Evolutionary conservation across 23 tunicate genomes (phyloP), one percentile per base, ranked within the genome.

Genomic region (Clavelina lepadiformis): DNA sequence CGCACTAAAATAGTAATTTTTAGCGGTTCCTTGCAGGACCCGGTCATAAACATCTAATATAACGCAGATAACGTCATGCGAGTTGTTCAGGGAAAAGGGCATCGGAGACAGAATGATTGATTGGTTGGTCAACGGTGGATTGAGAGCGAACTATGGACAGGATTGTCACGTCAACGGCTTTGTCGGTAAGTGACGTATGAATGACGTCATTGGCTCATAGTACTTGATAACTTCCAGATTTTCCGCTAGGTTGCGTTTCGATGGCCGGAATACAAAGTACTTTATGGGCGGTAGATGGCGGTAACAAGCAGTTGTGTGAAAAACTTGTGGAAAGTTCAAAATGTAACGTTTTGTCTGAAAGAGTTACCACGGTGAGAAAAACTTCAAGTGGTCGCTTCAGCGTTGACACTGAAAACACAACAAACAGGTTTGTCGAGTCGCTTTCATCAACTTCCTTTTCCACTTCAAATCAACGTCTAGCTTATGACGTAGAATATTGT

Each of bases 211-310:
- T 44, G 11, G 15, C 11, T 44, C 15, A 11, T 44, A 11, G 49
- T 44, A 44, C 15, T 11, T 11, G 11, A 11, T 44, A 44, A 44
- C 15, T 3, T 59, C 6, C 35, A 7, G 7, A 46, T 23, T 58
- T 6, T 28, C 7, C 38, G 37, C 38, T 11, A 88, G 96, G 82
- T 33, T 22, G 69, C 28, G 87, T 88, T 15, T 63, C 87, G 4
- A 88, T 88, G 87, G 87, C 96, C 35, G 96, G 96, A 3, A 79
- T 88, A 1, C 79, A 88, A 36, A 72, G 88, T 35, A 77, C 71
- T 24, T 59, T 76, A 15, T 88, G 96, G 96, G 61, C 96, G 24
- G 82, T 88, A 0, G 67, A 73, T 3, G 82, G 88, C 5, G 96
- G 96, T 21, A 88, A 88, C 41, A 61, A 74, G 28, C 56, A 34